Evolutionary conservation across 1,140 invertebrate species (phyloP), one percentile per base, ranked within the genome.

Genomic region (Proctacanthus coquilletti): DNA sequence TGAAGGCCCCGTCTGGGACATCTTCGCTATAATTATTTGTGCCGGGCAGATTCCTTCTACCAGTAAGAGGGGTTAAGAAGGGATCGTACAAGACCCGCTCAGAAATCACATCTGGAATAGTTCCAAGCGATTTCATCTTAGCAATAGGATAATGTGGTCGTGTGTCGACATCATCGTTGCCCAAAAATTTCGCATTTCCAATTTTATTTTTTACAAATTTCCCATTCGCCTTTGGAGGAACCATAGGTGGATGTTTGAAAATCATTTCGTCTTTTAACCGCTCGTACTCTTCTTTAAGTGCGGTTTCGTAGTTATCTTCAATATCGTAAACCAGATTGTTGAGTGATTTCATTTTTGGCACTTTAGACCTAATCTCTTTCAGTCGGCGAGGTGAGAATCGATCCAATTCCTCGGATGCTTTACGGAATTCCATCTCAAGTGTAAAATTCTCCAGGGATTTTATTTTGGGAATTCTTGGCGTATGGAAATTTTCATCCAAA

Each of bases 361-460:
- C 52, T 45, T 54, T 46, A 2, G 46, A 48, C 8, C 45, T 42
- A 10, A 14, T 15, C 15, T 33, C n/a, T 14, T 58, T 53, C 2
- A 48, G 50, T 1, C 55, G 49, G 4, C 55, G 48, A 29, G 55
- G 55, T 5, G 55, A 58, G 42, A 58, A 56, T 1, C 53, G 45
- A 43, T 58, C 51, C 34, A 58, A 36, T 27, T 53, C 51, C 43
- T 52, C 50, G 6, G 55, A 58, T 6, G 55, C 55, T 30, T 51
- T 53, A 39, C 58, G 52, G 19, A 58, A 58, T 19, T 58, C 52
- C 55, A 58, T 57, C 36, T 58, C 55, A 2, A 58, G 38, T 14
- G 55, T 58, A 6, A 58, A 39, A 46, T 58, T 58, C 38, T 58
- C 55, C 55, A 58, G 58, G 0, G 55, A 58, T 37, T 58, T 57